Evolutionary conservation across 1,140 invertebrate genomes (phyloP).

Genomic region (Sycobia sp.): DNA sequence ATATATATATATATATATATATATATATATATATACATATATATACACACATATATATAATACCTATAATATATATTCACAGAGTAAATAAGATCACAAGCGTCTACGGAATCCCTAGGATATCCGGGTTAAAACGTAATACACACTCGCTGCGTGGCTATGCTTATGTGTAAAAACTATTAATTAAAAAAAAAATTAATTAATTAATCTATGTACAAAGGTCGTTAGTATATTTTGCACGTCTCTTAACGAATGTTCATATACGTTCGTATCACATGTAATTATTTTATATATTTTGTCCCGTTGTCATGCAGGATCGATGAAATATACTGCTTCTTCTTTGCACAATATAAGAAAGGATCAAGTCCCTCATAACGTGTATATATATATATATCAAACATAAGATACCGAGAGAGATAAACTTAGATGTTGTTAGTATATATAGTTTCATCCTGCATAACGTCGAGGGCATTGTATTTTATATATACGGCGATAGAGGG

Average conservation of each 20-base stretch:
- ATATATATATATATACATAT: no score
- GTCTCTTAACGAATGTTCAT: slow-evolving; percentile 33
- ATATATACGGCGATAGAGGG: background rate
- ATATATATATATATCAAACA: no score
- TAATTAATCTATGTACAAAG: slow-evolving; percentile 44
- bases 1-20: no score
- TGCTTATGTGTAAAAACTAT: slow-evolving; percentile 42
- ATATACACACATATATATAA: no score
- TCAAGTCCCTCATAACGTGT: background rate
- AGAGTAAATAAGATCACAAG: slow-evolving; percentile 62
- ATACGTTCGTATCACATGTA: slow-evolving; percentile 24
- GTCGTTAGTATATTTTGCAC: slow-evolving; percentile 37
- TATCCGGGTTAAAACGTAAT: slow-evolving; percentile 53
- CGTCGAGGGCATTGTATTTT: background rate
- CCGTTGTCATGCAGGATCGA: slow-evolving; percentile 9
- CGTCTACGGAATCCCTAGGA: slow-evolving; percentile 48
- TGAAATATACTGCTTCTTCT: no score
- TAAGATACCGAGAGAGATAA: background rate
- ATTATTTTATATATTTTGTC: background rate
- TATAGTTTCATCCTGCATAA: slow-evolving; percentile 13
- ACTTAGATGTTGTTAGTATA: background rate
- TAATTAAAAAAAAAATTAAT: no score
- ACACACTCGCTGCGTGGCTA: slow-evolving; percentile 41
- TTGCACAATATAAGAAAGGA: background rate
- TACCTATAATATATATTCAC: slow-evolving; percentile 38